Conservation (phyloP, 2,888 invertebrate species). For the Eumacrocentrus americanus region DNA sequence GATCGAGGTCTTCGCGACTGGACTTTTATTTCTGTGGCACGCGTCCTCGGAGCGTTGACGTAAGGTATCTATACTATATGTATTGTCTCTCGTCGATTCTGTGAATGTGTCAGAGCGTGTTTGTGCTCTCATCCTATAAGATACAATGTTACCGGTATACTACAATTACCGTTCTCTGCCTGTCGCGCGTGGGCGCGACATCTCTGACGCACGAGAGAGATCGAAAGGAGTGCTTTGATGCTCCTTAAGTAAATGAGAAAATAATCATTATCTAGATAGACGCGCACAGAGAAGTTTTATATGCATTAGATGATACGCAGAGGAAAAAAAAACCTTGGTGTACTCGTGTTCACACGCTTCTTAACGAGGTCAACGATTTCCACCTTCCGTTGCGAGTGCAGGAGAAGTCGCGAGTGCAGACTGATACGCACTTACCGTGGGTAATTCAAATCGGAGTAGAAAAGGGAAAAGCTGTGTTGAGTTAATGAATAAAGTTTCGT, state of each 20-base stretch:
- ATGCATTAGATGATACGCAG: background rate
- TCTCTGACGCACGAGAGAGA: background rate
- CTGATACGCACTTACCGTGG: conserved; percentile 2
- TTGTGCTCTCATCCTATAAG: background rate
- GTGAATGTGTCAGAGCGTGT: conserved; percentile 29
- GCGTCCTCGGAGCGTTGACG: conserved; percentile 16
- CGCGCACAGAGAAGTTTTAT: background rate
- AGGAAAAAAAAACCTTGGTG: conserved; percentile 27
- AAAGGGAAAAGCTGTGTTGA: background rate
- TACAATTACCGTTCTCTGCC: background rate
- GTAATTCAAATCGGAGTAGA: background rate
- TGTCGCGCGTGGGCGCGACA: background rate
- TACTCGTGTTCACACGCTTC: conserved; percentile 42
- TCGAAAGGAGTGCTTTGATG: background rate
- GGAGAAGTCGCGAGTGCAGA: background rate
- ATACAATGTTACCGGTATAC: background rate
- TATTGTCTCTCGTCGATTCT: conserved; percentile 34
- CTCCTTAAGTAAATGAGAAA: background rate
- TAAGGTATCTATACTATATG: too few species aligned
- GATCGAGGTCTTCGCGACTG: conserved; percentile 36
- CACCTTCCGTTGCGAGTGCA: conserved; percentile 39
- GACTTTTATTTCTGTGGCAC: conserved; percentile 1
- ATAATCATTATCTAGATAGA: background rate
- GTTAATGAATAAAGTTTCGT: background rate
- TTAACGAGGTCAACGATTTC: conserved; percentile 46